A percentile compares a stretch with the other conserved stretches of the same genome.
These are phyloP conservation scores for Rhinoptilus africanus DNA, from an alignment of 2,113 vertebrate species.

Conservation along the genomic window DNA sequence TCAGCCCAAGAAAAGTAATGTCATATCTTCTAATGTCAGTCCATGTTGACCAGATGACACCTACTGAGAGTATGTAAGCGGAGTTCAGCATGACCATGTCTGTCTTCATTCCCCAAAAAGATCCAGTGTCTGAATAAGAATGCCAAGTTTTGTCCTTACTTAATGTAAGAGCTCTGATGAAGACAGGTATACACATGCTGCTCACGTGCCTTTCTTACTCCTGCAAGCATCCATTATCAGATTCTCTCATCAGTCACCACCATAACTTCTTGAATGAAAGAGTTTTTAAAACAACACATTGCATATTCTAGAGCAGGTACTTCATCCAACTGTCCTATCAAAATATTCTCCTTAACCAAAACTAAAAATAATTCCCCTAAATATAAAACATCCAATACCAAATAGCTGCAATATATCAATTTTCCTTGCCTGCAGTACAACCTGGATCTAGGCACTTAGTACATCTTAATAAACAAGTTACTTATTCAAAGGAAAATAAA, in stretches of 20 bases:
- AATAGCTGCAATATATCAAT: conserved; percentile 60
- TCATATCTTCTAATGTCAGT: not conserved
- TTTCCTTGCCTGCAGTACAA: conserved; percentile 56
- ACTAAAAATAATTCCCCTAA: conserved; percentile 2
- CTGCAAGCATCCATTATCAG: not conserved
- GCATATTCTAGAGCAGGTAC: not conserved
- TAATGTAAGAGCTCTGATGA: not conserved
- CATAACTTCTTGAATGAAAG: not conserved
- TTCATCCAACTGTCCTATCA: not conserved
- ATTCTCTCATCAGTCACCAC: not conserved
- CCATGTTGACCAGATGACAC: not conserved
- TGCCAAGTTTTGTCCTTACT: not conserved
- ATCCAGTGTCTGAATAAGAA: not conserved
- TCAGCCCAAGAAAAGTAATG: not conserved
- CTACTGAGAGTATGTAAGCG: not conserved
- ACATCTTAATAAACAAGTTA: conserved; percentile 74
- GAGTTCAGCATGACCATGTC: not conserved
- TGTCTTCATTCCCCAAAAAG: not conserved
- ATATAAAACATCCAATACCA: not conserved
- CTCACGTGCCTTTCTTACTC: not conserved
- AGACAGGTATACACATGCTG: not conserved
- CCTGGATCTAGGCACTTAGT: conserved; percentile 64
- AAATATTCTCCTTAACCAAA: conserved; percentile 33
- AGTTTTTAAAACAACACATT: not conserved
- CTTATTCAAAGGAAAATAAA: conserved; percentile 74